These are phyloP conservation scores for Cyclura pinguis DNA, from an alignment of 2,797 vertebrate genomes.

Conservation along the genomic window DNA sequence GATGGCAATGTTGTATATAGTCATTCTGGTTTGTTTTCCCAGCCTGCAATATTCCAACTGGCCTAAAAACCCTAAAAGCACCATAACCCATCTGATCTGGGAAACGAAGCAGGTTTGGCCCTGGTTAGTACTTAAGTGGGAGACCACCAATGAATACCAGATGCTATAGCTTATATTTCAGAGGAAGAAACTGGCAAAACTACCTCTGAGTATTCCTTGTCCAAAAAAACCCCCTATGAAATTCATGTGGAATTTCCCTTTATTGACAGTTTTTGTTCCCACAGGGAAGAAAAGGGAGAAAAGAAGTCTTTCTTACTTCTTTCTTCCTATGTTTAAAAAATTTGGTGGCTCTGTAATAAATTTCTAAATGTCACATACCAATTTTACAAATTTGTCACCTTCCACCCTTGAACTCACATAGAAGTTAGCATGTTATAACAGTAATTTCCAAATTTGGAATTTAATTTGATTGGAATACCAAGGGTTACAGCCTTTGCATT, in stretches of 20 bases:
- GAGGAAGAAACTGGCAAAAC: too few relatives aligned
- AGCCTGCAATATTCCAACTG: not conserved
- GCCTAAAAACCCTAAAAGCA: too few relatives aligned
- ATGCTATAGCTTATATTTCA: too few relatives aligned
- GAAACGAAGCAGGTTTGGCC: too few relatives aligned
- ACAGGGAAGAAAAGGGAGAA: too few relatives aligned
- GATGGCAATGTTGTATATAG: slow-evolving; percentile 16
- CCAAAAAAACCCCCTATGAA: too few relatives aligned
- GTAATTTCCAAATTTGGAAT: not conserved
- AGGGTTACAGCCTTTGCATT: not conserved
- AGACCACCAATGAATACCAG: too few relatives aligned
- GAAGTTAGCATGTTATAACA: not conserved
- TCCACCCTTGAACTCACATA: not conserved
- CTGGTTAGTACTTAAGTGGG: too few relatives aligned
- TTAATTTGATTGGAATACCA: not conserved
- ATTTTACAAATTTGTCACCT: not conserved
- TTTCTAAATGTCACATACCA: not conserved
- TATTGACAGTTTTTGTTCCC: not conserved
- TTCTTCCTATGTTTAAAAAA: not conserved
- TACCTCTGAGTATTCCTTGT: too few relatives aligned
- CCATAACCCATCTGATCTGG: too few relatives aligned
- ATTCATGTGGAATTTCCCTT: not conserved
- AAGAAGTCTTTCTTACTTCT: not conserved
- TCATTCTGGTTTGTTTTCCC: not conserved
- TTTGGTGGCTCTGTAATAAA: not conserved